Conservation (phyloP, 2,113 vertebrate species). For the Tonatia bakeri region DNA sequence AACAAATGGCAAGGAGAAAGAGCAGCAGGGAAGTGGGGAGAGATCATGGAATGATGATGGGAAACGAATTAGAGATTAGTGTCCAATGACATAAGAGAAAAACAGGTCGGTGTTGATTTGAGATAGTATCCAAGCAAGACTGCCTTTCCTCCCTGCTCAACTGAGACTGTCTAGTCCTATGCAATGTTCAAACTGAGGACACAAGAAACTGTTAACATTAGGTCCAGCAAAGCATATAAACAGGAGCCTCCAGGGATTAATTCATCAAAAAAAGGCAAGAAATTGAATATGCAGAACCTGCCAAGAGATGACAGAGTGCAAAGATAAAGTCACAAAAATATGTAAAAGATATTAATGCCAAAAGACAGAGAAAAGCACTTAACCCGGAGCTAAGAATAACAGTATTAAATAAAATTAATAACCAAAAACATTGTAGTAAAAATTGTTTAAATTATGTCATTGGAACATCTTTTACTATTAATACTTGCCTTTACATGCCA, state of each 20-base stretch:
- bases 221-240: background rate
- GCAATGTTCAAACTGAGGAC: background rate
- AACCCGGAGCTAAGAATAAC: constrained; percentile 21
- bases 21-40: background rate
- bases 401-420: constrained; percentile 27
- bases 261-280: background rate
- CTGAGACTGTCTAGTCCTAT: background rate
- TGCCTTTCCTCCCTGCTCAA: background rate
- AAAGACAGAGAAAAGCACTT: constrained; percentile 33
- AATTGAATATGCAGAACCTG: constrained; percentile 27
- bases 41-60: background rate
- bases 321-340: constrained; percentile 32
- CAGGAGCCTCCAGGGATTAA: background rate
- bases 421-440: background rate
- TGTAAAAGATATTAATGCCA: constrained; percentile 2
- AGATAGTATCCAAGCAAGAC: background rate
- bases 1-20: background rate
- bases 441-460: background rate
- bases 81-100: background rate
- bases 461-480: background rate
- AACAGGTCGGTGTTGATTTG: background rate
- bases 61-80: background rate
- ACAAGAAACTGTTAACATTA: background rate
- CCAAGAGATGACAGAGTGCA: background rate
- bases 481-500: background rate